Conservation (phyloP, 2,888 invertebrate genomes). For the Coenonympha arcania region DNA sequence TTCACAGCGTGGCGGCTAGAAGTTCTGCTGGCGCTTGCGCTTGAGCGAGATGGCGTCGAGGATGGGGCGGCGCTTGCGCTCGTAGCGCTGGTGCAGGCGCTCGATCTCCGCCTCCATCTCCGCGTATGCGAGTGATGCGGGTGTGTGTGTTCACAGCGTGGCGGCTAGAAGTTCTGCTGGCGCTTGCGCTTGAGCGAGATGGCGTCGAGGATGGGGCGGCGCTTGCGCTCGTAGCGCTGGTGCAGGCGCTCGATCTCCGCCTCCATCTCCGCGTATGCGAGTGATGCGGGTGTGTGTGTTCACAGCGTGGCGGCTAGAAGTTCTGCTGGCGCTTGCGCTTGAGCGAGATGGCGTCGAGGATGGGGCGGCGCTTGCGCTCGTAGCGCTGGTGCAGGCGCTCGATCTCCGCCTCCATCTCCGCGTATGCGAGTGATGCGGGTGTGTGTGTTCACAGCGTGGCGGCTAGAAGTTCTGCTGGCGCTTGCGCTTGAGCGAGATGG, state of each 20-base stretch:
- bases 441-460: constrained; percentile 11
- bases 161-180: constrained; percentile 90
- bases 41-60: constrained; percentile 99
- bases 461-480: constrained; percentile 94
- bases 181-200: constrained; percentile 98
- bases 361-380: constrained; percentile 97
- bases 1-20: constrained; percentile 65
- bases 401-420: constrained; percentile 60
- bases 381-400: constrained; percentile 94
- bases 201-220: constrained; percentile 98
- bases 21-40: constrained; percentile 96
- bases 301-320: constrained; percentile 73
- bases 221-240: constrained; percentile 94
- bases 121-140: background rate
- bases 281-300: background rate
- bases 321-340: constrained; percentile 98
- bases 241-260: constrained; percentile 89
- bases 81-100: constrained; percentile 93
- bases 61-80: constrained; percentile 97
- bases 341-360: constrained; percentile 98
- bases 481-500: constrained; percentile 97
- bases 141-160: constrained; percentile 10
- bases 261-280: background rate
- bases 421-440: background rate
- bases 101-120: constrained; percentile 76